phyloP scores from a whole-genome alignment of 2,113 vertebrate genomes.

The Crypturellus undulatus region DNA sequence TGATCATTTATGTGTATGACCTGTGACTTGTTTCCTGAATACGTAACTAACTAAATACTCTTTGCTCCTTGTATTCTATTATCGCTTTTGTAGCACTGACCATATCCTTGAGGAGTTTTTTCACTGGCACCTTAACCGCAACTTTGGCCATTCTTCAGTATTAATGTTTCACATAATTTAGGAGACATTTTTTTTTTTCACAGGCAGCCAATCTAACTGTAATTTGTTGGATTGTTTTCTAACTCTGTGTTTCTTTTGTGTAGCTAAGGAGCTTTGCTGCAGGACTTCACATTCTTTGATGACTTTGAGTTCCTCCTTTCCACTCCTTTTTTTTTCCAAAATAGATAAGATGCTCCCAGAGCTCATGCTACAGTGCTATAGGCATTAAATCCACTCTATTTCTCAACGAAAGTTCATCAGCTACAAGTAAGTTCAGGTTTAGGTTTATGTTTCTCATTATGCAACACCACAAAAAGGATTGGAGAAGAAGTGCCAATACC shows the following conservation, averaged over 20 bases:
- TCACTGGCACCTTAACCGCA: not conserved
- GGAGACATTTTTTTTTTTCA: not conserved
- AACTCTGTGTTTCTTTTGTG: not conserved
- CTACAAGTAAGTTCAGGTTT: not conserved
- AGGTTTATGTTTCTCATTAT: not conserved
- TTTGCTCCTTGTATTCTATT: not conserved
- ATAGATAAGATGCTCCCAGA: not conserved
- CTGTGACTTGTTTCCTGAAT: not conserved
- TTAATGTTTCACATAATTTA: not conserved
- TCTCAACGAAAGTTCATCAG: not conserved
- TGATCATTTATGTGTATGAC: not conserved
- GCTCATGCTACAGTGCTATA: not conserved
- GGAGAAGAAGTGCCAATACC: not conserved
- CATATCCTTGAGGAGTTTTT: not conserved
- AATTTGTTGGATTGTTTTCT: not conserved
- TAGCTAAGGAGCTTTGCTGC: not conserved
- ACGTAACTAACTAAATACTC: not conserved
- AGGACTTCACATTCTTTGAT: not conserved
- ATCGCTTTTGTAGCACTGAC: not conserved
- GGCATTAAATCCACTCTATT: not conserved
- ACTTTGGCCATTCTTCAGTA: no score
- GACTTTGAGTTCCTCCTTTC: not conserved
- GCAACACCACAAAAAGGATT: not conserved
- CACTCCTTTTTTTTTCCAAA: not conserved
- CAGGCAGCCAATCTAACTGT: not conserved